phyloP scores from a whole-genome alignment of 2,797 vertebrate species.

The Phalanger gymnotis region DNA sequence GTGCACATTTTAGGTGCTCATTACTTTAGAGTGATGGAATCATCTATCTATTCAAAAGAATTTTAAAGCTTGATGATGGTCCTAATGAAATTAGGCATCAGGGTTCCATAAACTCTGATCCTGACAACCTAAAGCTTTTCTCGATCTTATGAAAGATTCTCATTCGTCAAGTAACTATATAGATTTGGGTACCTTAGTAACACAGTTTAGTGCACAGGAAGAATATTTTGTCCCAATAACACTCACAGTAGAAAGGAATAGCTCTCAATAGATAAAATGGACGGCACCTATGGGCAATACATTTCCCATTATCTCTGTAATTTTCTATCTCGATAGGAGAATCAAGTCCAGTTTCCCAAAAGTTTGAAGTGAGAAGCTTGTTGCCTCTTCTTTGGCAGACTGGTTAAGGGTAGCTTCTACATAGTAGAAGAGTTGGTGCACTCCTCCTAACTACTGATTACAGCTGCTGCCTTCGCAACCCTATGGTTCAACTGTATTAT shows the following conservation, averaged over 20 bases:
- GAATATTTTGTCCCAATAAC: background rate
- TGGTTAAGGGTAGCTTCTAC: background rate
- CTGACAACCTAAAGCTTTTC: background rate
- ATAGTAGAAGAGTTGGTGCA: background rate
- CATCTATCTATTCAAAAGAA: constrained; percentile 20
- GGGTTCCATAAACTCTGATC: background rate
- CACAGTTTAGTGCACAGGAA: background rate
- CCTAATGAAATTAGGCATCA: background rate
- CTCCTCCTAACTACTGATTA: background rate
- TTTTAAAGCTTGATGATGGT: background rate
- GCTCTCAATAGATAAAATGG: background rate
- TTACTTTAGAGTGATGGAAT: constrained; percentile 12
- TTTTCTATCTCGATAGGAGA: background rate
- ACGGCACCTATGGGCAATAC: background rate
- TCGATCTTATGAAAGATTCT: background rate
- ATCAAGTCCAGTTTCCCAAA: background rate
- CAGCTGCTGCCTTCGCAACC: background rate
- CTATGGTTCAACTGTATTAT: background rate
- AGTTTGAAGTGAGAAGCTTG: background rate
- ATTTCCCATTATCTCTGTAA: background rate
- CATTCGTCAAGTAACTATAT: background rate
- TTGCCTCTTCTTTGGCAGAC: background rate
- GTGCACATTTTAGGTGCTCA: constrained; percentile 36
- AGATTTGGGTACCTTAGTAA: background rate
- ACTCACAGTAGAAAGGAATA: background rate